Base-by-base conservation (phyloP, 1,140 invertebrate species). In the Bactericera cockerelli region DNA sequence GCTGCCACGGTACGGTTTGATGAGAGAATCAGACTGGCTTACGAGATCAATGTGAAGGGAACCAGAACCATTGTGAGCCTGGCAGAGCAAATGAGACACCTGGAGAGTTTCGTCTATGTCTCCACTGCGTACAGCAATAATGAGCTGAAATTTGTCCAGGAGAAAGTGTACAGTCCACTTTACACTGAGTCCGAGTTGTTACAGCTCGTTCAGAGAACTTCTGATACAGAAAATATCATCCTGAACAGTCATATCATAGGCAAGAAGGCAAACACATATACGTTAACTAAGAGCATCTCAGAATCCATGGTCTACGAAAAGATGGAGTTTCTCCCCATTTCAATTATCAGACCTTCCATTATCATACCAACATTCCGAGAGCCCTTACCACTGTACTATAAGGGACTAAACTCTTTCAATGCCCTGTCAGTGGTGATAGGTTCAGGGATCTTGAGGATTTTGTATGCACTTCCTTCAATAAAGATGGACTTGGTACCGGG, bases 51-150 rank as follows among this genome's bases (percentile, higher is more conserved):
- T 60, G 64, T 70, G 38, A 49, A 49, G n/a, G 42, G 42, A 49
- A 49, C n/a, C 22, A 49, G 19, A 49, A 6, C 42, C 8, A 6
- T 49, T 10, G 19, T 49, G 8, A 6, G n/a, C n/a, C 19, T 49
- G 8, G 42, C 42, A 49, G 4, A 49, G 19, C 42, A 49, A 8
- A 49, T 49, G 42, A 49, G 22, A n/a, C n/a, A 49, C 82, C 53
- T 68, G 4, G 63, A 78, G 75, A 74, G 75, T 0, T 81, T 90
- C 59, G 74, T 90, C 1, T 86, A 92, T 65, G 79, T 90, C 0
- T 90, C 87, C 2, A 91, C 88, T 0, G 81, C 87, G 0, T 92
- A 86, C 65, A 82, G 62, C 55, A 70, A 83, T 66, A 82, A 80
- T 59, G 68, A 77, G 26, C 60, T 71, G 0, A 71, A 73, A 25